phyloP scores from a whole-genome alignment of 1,140 invertebrate genomes.

The Drosophila quadrilineata region DNA sequence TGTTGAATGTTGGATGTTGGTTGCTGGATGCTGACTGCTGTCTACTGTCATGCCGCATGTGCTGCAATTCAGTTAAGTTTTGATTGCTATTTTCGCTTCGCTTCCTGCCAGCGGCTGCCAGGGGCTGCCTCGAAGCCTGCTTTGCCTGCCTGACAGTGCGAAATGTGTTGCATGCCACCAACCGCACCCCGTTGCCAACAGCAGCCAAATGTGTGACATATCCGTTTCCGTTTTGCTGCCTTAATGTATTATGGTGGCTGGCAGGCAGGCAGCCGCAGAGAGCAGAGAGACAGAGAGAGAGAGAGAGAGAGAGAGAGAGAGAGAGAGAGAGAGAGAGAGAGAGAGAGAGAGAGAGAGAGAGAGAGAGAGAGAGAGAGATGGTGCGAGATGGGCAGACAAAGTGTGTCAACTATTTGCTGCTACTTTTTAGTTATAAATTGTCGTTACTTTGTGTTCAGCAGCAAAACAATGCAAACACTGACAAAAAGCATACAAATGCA shows the following conservation, averaged over 20 bases:
- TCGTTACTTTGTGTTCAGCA: constrained; percentile 30
- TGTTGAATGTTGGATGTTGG: background rate
- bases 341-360: background rate
- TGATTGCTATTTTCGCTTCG: constrained; percentile 79
- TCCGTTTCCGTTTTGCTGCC: constrained; percentile 67
- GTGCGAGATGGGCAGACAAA: background rate
- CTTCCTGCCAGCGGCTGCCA: constrained; percentile 56
- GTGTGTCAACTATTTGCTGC: constrained; percentile 35
- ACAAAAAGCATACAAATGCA: constrained; percentile 38
- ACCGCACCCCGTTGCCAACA: constrained; percentile 74
- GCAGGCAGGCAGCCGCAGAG: background rate
- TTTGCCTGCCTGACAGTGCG: background rate
- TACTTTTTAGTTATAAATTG: constrained; percentile 59
- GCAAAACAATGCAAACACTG: constrained; percentile 37
- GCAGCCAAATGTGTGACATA: constrained; percentile 77
- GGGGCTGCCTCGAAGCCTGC: background rate
- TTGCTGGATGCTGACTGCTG: background rate
- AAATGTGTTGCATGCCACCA: constrained; percentile 25
- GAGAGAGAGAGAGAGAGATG: background rate
- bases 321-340: background rate
- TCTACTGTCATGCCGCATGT: constrained; percentile 39
- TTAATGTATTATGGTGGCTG: constrained; percentile 55
- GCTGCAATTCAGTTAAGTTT: constrained; percentile 78
- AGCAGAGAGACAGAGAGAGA: background rate
- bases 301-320: background rate